Percentiles rank a stretch among this genome's conserved stretches.
These are phyloP conservation scores for Antheraea mylitta DNA, from an alignment of 1,140 invertebrate species.

Conservation along the genomic window DNA sequence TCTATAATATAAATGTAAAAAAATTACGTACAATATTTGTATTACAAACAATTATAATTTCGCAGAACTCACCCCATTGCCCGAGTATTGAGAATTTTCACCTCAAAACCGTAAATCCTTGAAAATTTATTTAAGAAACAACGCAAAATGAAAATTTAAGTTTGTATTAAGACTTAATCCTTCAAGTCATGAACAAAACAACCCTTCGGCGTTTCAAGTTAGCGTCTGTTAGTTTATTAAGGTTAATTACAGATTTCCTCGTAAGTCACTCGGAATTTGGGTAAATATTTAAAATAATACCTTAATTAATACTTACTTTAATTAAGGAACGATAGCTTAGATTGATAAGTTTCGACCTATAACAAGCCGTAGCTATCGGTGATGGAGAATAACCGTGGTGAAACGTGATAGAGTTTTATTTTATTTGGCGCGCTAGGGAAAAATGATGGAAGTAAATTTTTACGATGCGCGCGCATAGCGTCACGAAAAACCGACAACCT, in stretches of 20 bases:
- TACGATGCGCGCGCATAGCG: too few relatives aligned
- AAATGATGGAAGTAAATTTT: too few relatives aligned
- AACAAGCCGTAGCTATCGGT: too few relatives aligned
- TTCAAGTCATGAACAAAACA: slow-evolving; percentile 4
- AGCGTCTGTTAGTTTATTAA: slow-evolving; percentile 3
- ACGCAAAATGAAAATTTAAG: background rate
- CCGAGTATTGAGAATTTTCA: background rate
- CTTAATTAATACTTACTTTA: background rate
- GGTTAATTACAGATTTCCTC: background rate
- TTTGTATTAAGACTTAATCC: background rate
- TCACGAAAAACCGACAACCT: too few relatives aligned
- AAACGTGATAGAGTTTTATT: too few relatives aligned
- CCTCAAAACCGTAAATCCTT: background rate
- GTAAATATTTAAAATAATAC: background rate
- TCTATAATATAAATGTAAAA: background rate
- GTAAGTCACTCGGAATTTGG: background rate
- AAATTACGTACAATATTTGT: background rate
- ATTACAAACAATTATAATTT: background rate
- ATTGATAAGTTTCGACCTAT: too few relatives aligned
- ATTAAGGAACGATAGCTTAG: too few relatives aligned
- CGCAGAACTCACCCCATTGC: background rate
- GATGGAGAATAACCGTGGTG: too few relatives aligned
- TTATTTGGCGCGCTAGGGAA: too few relatives aligned
- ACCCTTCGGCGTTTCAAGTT: background rate
- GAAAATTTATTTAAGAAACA: background rate